These are phyloP conservation scores for Heterotilapia buettikoferi DNA, from an alignment of 2,113 vertebrate genomes.

Conservation along the genomic window DNA sequence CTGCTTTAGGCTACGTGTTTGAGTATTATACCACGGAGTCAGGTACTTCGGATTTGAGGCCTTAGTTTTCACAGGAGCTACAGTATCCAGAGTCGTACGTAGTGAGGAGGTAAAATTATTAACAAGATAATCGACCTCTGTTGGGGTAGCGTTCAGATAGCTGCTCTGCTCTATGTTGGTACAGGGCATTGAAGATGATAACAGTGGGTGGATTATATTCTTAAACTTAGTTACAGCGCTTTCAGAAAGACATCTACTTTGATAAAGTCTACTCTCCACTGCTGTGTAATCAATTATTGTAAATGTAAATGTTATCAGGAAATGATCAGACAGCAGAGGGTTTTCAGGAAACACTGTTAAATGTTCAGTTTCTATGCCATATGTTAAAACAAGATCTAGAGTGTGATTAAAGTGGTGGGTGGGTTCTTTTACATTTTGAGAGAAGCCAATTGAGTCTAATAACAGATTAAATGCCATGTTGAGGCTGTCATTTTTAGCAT, in stretches of 20 bases:
- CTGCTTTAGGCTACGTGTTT: accelerated
- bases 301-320: neutral
- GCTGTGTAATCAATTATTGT: neutral
- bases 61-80: accelerated
- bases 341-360: neutral
- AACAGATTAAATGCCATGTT: too few species aligned
- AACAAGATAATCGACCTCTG: accelerated
- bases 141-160: accelerated
- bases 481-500: too few species aligned
- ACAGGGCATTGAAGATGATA: neutral
- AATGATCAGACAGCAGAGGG: neutral
- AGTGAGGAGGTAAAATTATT: neutral
- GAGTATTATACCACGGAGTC: neutral
- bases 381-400: too few species aligned
- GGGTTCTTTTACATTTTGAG: accelerated
- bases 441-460: accelerated
- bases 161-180: neutral
- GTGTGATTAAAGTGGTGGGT: too few species aligned
- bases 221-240: neutral
- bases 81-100: neutral
- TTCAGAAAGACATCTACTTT: neutral
- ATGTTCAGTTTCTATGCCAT: neutral
- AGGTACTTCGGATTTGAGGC: accelerated
- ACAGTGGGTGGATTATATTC: neutral
- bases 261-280: accelerated